A percentile compares a stretch with the other conserved stretches of the same genome.
These are phyloP conservation scores for Caenorhabditis zanzibari DNA, from an alignment of 2,888 invertebrate genomes.

Conservation along the genomic window DNA sequence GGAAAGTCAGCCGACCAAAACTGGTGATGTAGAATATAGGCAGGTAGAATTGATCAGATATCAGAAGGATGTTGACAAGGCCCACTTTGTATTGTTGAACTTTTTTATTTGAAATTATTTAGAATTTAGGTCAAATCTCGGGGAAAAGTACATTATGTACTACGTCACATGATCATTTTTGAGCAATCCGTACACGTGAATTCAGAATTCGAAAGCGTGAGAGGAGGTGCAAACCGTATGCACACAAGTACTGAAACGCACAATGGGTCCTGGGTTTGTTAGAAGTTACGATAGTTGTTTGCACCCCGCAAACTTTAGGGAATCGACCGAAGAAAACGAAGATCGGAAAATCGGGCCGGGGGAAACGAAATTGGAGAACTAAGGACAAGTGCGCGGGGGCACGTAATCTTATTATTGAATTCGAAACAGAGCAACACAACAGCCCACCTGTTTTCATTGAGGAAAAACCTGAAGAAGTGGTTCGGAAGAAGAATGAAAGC, in stretches of 20 bases:
- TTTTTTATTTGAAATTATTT: not conserved
- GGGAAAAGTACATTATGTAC: conserved; percentile 5
- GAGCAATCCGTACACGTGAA: conserved; percentile 34
- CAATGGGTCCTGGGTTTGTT: conserved; percentile 21
- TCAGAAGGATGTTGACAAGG: conserved; percentile 30
- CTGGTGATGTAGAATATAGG: conserved; percentile 33
- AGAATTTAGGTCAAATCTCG: not conserved
- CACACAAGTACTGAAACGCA: conserved; percentile 4
- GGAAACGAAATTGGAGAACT: conserved; percentile 34
- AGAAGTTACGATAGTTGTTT: conserved; percentile 33
- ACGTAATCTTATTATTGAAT: conserved; percentile 48
- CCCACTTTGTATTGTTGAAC: not conserved
- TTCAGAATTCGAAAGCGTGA: conserved; percentile 15
- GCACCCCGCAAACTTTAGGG: conserved; percentile 11
- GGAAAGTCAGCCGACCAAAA: conserved; percentile 59
- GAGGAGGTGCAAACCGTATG: conserved; percentile 24
- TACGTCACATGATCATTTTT: conserved; percentile 31
- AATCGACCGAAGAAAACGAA: conserved; percentile 35
- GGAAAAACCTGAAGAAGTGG: conserved; percentile 2
- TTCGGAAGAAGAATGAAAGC: conserved; percentile 4
- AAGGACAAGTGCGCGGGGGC: conserved; percentile 24
- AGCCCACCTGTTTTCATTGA: conserved; percentile 31
- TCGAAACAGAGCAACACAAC: conserved; percentile 17
- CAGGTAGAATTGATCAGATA: conserved; percentile 35
- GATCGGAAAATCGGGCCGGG: conserved; percentile 38